A percentile compares a stretch with the other conserved stretches of the same genome.
These are phyloP conservation scores for Aurelia coerulea DNA, from an alignment of 30 jellyfish, hydroid and myxozoan genomes.

Conservation along the genomic window DNA sequence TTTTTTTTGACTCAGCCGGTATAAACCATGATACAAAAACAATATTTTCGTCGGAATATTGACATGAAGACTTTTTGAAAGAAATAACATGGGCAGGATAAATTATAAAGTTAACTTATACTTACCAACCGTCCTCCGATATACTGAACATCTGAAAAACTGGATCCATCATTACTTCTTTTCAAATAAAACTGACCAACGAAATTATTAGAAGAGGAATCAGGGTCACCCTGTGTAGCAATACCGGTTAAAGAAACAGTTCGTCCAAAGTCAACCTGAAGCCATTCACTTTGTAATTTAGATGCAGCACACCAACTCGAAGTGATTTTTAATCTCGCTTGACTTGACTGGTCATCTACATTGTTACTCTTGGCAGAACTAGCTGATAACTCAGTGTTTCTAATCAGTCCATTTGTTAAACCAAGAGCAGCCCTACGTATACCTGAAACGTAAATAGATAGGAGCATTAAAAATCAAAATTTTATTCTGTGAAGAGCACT, in stretches of 20 bases:
- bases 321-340: neutral
- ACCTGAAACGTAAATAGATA: neutral
- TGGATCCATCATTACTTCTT: conserved; percentile 3
- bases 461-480: too few relatives aligned
- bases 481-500: too few relatives aligned
- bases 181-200: neutral
- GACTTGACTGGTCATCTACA: neutral
- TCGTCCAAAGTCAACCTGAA: neutral
- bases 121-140: neutral
- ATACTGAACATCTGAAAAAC: neutral
- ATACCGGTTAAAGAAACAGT: neutral
- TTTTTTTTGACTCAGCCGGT: too few relatives aligned
- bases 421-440: neutral
- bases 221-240: conserved; percentile 7
- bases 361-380: neutral
- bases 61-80: too few relatives aligned
- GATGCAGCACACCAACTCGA: conserved; percentile 2
- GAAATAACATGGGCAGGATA: too few relatives aligned
- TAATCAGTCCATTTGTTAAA: neutral
- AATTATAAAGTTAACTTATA: too few relatives aligned
- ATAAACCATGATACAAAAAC: too few relatives aligned
- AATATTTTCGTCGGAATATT: too few relatives aligned
- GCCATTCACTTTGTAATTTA: neutral
- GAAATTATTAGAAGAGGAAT: neutral
- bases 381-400: neutral